phyloP scores from a whole-genome alignment of 1,140 invertebrate genomes.

The Drosophila ambigua region DNA sequence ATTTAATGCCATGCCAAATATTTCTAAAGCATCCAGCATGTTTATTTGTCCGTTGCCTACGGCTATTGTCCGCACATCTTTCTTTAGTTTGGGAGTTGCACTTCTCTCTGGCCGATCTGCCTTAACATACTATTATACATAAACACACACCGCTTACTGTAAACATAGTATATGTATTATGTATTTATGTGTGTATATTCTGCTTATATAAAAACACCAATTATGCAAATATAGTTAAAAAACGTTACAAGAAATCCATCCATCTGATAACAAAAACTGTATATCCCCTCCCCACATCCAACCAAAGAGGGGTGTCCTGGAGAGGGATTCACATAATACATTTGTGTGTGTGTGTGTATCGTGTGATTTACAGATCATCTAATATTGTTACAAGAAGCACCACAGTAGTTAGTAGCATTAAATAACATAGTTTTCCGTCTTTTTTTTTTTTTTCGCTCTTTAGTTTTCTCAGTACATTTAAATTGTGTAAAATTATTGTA shows the following conservation, averaged over 20 bases:
- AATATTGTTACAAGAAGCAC: slow-evolving; percentile 73
- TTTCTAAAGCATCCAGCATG: slow-evolving; percentile 20
- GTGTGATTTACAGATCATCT: slow-evolving; percentile 43
- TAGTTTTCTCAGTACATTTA: slow-evolving; percentile 64
- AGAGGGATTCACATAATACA: slow-evolving; percentile 19
- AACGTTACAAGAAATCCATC: slow-evolving; percentile 71
- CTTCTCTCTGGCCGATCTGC: neutral
- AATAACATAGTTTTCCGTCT: slow-evolving; percentile 58
- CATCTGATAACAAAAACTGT: slow-evolving; percentile 66
- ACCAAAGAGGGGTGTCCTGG: slow-evolving; percentile 4
- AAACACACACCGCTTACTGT: slow-evolving; percentile 37
- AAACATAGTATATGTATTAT: slow-evolving; percentile 30
- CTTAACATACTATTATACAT: slow-evolving; percentile 20
- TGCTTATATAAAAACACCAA: slow-evolving; percentile 71
- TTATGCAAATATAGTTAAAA: slow-evolving; percentile 69
- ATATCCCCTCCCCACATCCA: neutral
- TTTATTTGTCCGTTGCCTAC: slow-evolving; percentile 12
- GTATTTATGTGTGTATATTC: slow-evolving; percentile 46
- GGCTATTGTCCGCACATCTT: slow-evolving; percentile 52
- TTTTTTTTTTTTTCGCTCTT: slow-evolving; percentile 23
- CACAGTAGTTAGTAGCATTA: slow-evolving; percentile 79
- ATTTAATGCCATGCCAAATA: slow-evolving; percentile 30
- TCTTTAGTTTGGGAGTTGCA: slow-evolving; percentile 5
- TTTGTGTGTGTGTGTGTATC: slow-evolving; percentile 20
- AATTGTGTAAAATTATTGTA: slow-evolving; percentile 73